Evolutionary conservation across 2,888 invertebrate species (phyloP), one percentile per base, ranked within the genome.

Genomic region (Cremastinae sp.): DNA sequence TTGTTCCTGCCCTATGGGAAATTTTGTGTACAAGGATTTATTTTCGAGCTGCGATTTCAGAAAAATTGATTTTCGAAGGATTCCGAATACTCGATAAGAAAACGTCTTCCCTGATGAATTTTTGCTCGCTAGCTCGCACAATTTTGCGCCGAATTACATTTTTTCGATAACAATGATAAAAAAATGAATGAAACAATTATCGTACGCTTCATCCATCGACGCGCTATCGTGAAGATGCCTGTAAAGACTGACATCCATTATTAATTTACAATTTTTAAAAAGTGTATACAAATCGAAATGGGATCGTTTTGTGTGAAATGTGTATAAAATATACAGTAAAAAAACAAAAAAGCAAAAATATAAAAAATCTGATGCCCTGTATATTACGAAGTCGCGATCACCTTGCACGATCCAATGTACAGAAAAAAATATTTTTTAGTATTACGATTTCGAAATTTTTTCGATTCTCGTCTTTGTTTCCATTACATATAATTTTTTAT

Each of bases 161-260:
- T 53, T 35, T 64, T 64, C 18, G 20, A 18, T 16, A 16, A 37
- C 20, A 56, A 55, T 14, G 8, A 18, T 10, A 56, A 47, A 10
- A 71, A 45, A 35, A 20, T 28, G 14, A 51, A 39, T 20, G 41
- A 28, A 61, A 45, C 59, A 55, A 47, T 35, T 56, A 18, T 69
- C 56, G 20, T 56, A 78, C 53, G 72, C 71, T 73, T 78, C 61
- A 49, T 58, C 41, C 61, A 76, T 65, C 71, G 69, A 65, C 73
- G 73, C 69, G 69, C 73, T 58, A 62, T 28, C 51, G 72, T 47
- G 51, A 76, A 78, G 82, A 79, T 82, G 81, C 78, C 80, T 82
- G 79, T 80, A 58, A 83, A 83, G 83, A 83, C 82, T 83, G 81
- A 83, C 76, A 76, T 65, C 73, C 70, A 71, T 79, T 76, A 70